These are phyloP conservation scores for Ceratina japonica DNA, from an alignment of 1,140 invertebrate species.

Conservation along the genomic window DNA sequence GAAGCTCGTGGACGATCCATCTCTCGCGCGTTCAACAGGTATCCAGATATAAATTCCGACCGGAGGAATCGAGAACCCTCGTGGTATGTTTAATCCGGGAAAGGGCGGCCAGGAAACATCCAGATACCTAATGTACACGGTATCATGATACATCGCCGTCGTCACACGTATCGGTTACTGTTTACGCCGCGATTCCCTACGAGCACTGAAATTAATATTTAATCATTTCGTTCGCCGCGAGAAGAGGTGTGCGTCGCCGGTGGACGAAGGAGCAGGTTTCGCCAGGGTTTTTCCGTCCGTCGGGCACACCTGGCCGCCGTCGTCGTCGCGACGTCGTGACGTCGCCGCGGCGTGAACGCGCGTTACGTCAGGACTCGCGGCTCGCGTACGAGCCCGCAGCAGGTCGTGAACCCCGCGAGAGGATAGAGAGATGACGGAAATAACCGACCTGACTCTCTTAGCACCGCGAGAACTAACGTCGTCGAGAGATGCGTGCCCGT, in stretches of 20 bases:
- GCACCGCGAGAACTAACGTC: constrained; percentile 54
- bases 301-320: not conserved
- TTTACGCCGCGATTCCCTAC: too few relatives aligned
- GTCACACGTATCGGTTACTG: too few relatives aligned
- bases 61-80: constrained; percentile 41
- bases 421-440: constrained; percentile 58
- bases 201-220: too few relatives aligned
- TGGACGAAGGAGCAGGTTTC: too few relatives aligned
- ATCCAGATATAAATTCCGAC: constrained; percentile 57
- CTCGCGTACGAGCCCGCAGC: constrained; percentile 31
- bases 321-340: not conserved
- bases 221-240: not conserved
- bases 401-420: constrained; percentile 63
- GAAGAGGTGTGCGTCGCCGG: too few relatives aligned
- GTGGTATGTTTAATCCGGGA: constrained; percentile 44
- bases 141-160: too few relatives aligned
- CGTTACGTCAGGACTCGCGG: constrained; percentile 46
- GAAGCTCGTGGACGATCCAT: constrained; percentile 51
- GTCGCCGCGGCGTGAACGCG: constrained; percentile 12
- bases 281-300: too few relatives aligned
- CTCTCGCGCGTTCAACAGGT: constrained; percentile 47
- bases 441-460: constrained; percentile 63
- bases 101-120: constrained; percentile 20
- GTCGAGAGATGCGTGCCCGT: constrained; percentile 56
- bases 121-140: not conserved